Conservation (phyloP, 2,797 vertebrate genomes). For the Gobionotothen gibberifrons region DNA sequence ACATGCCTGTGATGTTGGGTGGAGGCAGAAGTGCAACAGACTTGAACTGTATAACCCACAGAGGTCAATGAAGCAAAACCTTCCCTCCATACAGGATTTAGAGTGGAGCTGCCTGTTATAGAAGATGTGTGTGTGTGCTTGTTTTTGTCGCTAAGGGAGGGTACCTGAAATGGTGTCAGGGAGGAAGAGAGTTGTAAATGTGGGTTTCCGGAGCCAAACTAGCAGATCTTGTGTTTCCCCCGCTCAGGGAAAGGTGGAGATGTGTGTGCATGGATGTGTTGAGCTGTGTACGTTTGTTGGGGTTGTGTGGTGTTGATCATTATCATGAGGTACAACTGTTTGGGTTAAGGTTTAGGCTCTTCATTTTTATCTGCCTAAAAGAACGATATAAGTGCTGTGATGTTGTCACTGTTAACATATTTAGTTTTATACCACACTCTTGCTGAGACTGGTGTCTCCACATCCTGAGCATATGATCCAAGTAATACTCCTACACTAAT, state of each 20-base stretch:
- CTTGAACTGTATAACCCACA: not conserved
- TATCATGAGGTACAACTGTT: constrained; percentile 13
- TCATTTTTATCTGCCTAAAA: constrained; percentile 9
- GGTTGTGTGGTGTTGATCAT: constrained; percentile 38
- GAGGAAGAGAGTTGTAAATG: constrained; percentile 87
- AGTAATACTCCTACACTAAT: constrained; percentile 7
- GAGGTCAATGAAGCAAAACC: constrained; percentile 12
- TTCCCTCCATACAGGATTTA: not conserved
- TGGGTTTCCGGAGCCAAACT: constrained; percentile 80
- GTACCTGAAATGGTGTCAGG: constrained; percentile 64
- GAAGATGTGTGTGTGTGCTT: not conserved
- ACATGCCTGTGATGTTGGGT: not conserved
- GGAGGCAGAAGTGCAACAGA: constrained; percentile 19
- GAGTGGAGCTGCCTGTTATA: not conserved
- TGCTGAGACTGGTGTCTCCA: constrained; percentile 5
- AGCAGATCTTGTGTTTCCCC: constrained; percentile 72
- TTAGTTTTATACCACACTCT: constrained; percentile 14
- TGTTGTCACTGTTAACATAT: constrained; percentile 27
- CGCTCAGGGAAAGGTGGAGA: constrained; percentile 55
- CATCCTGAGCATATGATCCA: constrained; percentile 1
- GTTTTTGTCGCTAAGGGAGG: constrained; percentile 1
- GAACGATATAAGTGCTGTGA: not conserved
- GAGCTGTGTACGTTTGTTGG: constrained; percentile 43
- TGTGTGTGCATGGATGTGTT: constrained; percentile 36
- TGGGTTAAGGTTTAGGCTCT: not conserved